A percentile compares a stretch with the other conserved stretches of the same genome.
Evolutionary conservation across 2,888 invertebrate species (phyloP).

Genomic region (Sphecodes monilicornis): DNA sequence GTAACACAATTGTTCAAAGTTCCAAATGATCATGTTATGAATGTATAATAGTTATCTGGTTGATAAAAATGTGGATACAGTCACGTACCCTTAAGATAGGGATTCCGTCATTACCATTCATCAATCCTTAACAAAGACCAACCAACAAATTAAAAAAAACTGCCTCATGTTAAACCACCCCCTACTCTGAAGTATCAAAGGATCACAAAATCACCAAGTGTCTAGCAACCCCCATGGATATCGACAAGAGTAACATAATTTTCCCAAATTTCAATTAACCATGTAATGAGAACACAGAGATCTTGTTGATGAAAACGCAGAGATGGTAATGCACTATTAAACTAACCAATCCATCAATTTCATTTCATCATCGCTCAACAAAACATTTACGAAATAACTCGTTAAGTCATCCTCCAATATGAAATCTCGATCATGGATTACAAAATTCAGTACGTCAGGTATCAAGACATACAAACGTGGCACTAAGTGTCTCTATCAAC

Average conservation of each 20-base stretch:
- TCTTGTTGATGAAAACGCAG: background rate
- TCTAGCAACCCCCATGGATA: too few relatives aligned
- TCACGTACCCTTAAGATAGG: too few relatives aligned
- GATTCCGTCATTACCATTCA: too few relatives aligned
- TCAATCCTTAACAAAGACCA: too few relatives aligned
- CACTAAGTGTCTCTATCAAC: background rate
- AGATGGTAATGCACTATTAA: background rate
- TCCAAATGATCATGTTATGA: too few relatives aligned
- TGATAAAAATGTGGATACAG: too few relatives aligned
- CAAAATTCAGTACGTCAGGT: background rate
- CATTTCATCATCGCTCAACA: background rate
- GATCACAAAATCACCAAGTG: too few relatives aligned
- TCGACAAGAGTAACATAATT: too few relatives aligned
- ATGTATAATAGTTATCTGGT: too few relatives aligned
- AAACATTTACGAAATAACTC: background rate
- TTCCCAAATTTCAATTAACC: background rate
- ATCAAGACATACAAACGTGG: background rate
- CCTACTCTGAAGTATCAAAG: too few relatives aligned
- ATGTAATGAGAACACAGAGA: background rate
- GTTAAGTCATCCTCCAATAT: background rate
- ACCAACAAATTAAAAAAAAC: too few relatives aligned
- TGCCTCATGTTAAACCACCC: too few relatives aligned
- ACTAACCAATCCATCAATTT: background rate
- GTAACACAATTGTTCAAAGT: background rate
- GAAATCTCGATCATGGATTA: background rate